These are phyloP conservation scores for Trisateles emortualis DNA, from an alignment of 2,888 invertebrate genomes.

Conservation along the genomic window DNA sequence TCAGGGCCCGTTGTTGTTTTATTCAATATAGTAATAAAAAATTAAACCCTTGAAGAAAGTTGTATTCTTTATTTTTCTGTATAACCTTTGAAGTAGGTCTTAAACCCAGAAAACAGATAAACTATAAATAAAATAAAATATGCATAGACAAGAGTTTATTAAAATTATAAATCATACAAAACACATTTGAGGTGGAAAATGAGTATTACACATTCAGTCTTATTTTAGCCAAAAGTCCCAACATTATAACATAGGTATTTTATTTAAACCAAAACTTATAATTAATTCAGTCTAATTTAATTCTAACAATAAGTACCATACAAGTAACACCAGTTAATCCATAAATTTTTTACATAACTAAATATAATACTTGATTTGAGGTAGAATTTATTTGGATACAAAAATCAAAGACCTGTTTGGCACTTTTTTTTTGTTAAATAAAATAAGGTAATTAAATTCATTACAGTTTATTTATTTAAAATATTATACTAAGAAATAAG, in stretches of 20 bases:
- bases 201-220: conserved; percentile 53
- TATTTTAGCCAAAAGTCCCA: conserved; percentile 21
- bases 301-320: conserved; percentile 2
- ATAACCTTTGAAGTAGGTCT: too few relatives aligned
- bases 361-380: neutral
- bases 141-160: conserved; percentile 7
- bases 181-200: conserved; percentile 36
- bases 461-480: too few relatives aligned
- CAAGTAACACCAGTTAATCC: neutral
- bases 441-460: too few relatives aligned
- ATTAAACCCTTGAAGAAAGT: too few relatives aligned
- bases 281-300: neutral
- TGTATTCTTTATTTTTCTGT: too few relatives aligned
- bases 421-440: too few relatives aligned
- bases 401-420: too few relatives aligned
- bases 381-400: neutral
- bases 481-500: conserved; percentile 1
- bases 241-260: neutral
- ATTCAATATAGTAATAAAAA: too few relatives aligned
- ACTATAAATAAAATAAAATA: neutral
- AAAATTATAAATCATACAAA: conserved; percentile 19
- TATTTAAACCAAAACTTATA: neutral
- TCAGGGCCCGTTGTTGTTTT: too few relatives aligned
- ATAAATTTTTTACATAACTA: neutral
- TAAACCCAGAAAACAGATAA: too few relatives aligned